phyloP scores from a whole-genome alignment of 2,888 invertebrate species.

The Heliconius ismenius region DNA sequence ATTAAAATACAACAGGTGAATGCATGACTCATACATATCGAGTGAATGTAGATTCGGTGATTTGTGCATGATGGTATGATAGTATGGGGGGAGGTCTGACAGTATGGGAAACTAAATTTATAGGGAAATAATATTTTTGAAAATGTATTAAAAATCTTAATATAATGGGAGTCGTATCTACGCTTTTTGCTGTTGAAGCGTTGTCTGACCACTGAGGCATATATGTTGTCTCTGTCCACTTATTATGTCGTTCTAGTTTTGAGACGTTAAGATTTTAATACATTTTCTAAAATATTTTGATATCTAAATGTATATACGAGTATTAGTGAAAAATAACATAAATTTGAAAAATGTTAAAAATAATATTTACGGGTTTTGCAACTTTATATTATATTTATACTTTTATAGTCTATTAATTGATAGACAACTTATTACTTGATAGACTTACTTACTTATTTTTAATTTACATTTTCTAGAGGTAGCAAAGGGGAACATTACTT shows the following conservation, averaged over 20 bases:
- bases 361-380: too few relatives aligned
- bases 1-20: slow-evolving; percentile 77
- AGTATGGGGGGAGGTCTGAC: slow-evolving; percentile 2
- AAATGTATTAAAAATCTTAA: neutral
- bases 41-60: slow-evolving; percentile 38
- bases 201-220: neutral
- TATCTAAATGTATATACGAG: too few relatives aligned
- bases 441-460: too few relatives aligned
- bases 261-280: neutral
- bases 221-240: neutral
- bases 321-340: too few relatives aligned
- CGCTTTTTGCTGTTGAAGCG: too few relatives aligned
- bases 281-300: neutral
- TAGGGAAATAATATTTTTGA: neutral
- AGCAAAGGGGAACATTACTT: neutral
- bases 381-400: too few relatives aligned
- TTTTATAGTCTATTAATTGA: neutral
- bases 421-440: too few relatives aligned
- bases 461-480: neutral
- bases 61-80: slow-evolving; percentile 30
- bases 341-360: too few relatives aligned
- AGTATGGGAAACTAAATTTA: neutral
- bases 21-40: slow-evolving; percentile 41
- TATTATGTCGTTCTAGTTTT: neutral
- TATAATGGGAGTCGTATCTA: too few relatives aligned